Base-by-base conservation (phyloP, 2,888 invertebrate species). In the Eupithecia dodoneata region DNA sequence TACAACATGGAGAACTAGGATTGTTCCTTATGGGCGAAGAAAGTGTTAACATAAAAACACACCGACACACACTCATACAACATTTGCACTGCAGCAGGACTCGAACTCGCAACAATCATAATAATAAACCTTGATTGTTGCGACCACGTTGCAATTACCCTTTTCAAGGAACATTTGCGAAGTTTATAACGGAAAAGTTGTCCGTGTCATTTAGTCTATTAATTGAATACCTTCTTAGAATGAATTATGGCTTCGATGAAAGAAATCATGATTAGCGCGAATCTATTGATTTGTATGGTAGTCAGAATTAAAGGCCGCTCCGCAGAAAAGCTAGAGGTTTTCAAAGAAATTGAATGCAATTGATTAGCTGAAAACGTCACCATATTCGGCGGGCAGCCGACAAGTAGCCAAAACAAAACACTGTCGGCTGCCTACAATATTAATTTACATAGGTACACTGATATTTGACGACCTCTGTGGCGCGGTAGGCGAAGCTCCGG, bases 231-330 rank as follows among this genome's bases (percentile, higher is more conserved):
- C 67, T 77, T 49, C 75, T 75, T 66, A 70, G 75, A 77, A 74
- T 30, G 49, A 49, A 74, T 75, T 55, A 65, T 67, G 18, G 45
- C 63, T 72, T 74, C 71, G 41, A 75, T 74, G 65, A 69, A 78
- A 72, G 44, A 18, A 73, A 76, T 76, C 41, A 10, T 72, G 65
- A 75, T 73, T 76, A 76, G 73, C 74, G 75, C 41, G 70, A 79
- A 76, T 70, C 15, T 73, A 81, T 81, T 76, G 79, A 80, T 79
- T 81, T 67, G 18, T 12, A n/a, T 45, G 5, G 69, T 45, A 70
- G 47, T 44, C n/a, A n/a, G 69, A 45, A 69, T 45, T 45, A 18
- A 69, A 15, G 67, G 18, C n/a, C n/a, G 12, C 69, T 9, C 44
- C 69, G n/a, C 10, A 18, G 42, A 69, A 69, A 47, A 13, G n/a